These are phyloP conservation scores for Riparia riparia DNA, from an alignment of 2,113 vertebrate species.

Conservation along the genomic window DNA sequence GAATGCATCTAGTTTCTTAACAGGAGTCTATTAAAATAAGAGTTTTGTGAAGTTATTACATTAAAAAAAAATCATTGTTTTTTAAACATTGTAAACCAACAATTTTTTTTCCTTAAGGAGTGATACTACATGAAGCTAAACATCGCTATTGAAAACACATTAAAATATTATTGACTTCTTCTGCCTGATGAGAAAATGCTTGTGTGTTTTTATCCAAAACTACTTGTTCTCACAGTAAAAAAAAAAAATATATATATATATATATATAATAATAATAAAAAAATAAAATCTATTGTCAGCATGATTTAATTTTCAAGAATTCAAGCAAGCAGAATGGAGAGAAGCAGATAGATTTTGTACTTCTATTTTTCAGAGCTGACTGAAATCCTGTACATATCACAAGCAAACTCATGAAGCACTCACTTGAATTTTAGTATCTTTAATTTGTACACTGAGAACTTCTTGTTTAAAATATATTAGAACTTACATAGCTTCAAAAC, in stretches of 20 bases:
- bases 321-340: neutral
- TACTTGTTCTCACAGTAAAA: neutral
- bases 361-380: neutral
- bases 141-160: neutral
- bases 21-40: neutral
- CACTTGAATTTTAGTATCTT: neutral
- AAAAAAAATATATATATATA: no score
- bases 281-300: neutral
- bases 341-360: neutral
- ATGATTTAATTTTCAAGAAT: neutral
- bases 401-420: neutral
- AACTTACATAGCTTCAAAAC: neutral
- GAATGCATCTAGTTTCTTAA: neutral
- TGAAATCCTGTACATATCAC: neutral
- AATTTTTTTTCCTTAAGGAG: neutral
- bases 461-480: neutral
- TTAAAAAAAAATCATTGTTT: neutral
- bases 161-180: neutral
- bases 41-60: neutral
- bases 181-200: neutral
- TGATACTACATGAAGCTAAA: accelerated
- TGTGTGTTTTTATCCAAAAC: neutral
- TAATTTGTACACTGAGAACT: neutral
- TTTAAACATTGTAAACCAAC: neutral
- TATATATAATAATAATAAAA: no score